Evolutionary conservation across 1,140 invertebrate species (phyloP), one percentile per base, ranked within the genome.

Genomic region (Rhizoglyphus robini): DNA sequence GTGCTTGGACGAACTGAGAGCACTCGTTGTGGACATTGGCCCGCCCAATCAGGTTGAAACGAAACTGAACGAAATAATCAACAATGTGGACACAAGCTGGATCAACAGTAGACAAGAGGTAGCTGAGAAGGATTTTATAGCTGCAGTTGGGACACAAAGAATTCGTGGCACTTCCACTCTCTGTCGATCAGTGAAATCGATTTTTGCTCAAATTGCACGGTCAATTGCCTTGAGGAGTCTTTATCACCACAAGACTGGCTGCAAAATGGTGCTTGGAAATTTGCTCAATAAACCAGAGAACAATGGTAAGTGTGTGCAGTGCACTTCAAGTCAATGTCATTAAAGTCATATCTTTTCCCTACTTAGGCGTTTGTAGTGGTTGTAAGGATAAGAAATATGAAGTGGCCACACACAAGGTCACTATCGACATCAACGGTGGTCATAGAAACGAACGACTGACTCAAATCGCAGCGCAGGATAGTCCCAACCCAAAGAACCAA

Each of bases 111-210:
- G n/a, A 34, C 3, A 3, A 2, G 61, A n/a, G 1, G 25, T 81
- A 0, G 69, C 74, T 4, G 69, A 79, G 5, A 72, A 72, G n/a
- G 77, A 79, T 60, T 82, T 82, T 70, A 70, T 81, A 5, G 74
- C 72, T 5, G 76, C 75, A 25, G 79, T 82, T 4, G 81, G 81
- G 3, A 76, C 79, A 61, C 71, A 81, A 13, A 80, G 79, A 66
- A 81, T 81, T 71, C 71, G 80, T 57, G 80, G 80, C 1, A 82
- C 80, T 5, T 81, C 80, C 2, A n/a, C n/a, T n/a, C n/a, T n/a
- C n/a, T n/a, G n/a, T n/a, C n/a, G n/a, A n/a, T n/a, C n/a, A n/a
- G n/a, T n/a, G n/a, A n/a, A n/a, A n/a, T n/a, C n/a, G n/a, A n/a
- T n/a, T n/a, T n/a, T n/a, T n/a, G n/a, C n/a, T n/a, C n/a, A n/a